Percentiles rank a stretch among this genome's conserved stretches.
These are phyloP conservation scores for Matsumurasca onukii DNA, from an alignment of 1,140 invertebrate genomes.

Conservation along the genomic window DNA sequence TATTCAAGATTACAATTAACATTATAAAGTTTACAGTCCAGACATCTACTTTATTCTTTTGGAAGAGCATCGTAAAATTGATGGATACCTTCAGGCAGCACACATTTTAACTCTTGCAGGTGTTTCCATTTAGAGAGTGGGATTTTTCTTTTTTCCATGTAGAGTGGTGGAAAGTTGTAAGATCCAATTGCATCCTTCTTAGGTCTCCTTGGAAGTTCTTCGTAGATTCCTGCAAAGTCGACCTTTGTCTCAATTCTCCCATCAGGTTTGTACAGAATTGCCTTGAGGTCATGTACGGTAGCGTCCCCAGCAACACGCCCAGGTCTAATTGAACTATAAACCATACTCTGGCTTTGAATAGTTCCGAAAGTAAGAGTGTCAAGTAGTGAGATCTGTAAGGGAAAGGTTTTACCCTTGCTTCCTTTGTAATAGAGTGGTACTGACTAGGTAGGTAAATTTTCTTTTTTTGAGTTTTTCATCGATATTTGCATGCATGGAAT, in stretches of 20 bases:
- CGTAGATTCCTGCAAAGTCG: constrained; percentile 10
- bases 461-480: constrained; percentile 40
- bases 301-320: constrained; percentile 27
- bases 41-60: background rate
- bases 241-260: constrained; percentile 21
- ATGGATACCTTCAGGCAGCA: constrained; percentile 24
- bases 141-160: too few species aligned
- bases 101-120: constrained; percentile 28
- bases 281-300: constrained; percentile 26
- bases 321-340: constrained; percentile 25
- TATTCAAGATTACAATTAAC: too few species aligned
- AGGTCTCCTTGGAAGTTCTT: constrained; percentile 24
- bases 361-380: background rate
- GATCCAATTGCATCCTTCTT: constrained; percentile 1
- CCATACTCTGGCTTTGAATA: too few species aligned
- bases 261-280: constrained; percentile 18
- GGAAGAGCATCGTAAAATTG: constrained; percentile 30
- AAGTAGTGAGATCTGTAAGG: constrained; percentile 1
- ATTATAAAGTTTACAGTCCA: background rate
- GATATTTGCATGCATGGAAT: too few species aligned
- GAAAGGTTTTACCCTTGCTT: constrained; percentile 10
- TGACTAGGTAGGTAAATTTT: constrained; percentile 40
- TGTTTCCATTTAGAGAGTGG: too few species aligned
- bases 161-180: too few species aligned
- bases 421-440: constrained; percentile 30